Evolutionary conservation across 2,797 vertebrate species (phyloP).

Genomic region (Aplochiton taeniatus): DNA sequence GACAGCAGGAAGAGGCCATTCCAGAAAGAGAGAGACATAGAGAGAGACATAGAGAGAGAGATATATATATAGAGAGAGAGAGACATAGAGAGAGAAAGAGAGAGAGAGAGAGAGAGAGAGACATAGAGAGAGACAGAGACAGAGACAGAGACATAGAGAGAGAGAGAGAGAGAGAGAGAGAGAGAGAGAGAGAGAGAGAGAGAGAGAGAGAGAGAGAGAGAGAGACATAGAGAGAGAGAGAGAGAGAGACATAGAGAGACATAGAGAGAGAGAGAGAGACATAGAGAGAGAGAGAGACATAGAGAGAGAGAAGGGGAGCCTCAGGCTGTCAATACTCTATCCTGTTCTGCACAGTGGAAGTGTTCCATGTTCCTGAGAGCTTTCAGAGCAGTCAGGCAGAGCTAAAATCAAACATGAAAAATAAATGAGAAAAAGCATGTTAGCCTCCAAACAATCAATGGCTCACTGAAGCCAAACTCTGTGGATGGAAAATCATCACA

Average conservation of each 20-base stretch:
- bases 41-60: not conserved
- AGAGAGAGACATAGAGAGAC: not conserved
- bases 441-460: constrained; percentile 26
- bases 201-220: constrained; percentile 23
- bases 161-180: no score
- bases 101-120: not conserved
- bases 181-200: no score
- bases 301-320: no score
- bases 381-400: constrained; percentile 11
- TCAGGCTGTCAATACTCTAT: no score
- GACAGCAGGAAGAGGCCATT: no score
- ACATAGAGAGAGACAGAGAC: no score
- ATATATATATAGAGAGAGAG: constrained; percentile 19
- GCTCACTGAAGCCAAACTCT: no score
- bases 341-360: constrained; percentile 4
- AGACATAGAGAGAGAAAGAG: not conserved
- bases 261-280: no score
- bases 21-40: not conserved
- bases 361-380: constrained; percentile 12
- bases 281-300: no score
- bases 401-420: constrained; percentile 35
- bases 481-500: no score
- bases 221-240: not conserved
- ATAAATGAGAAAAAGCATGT: constrained; percentile 31
- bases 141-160: no score